Evolutionary conservation across 2,797 vertebrate genomes (phyloP).

Genomic region (Sparidentex hasta): DNA sequence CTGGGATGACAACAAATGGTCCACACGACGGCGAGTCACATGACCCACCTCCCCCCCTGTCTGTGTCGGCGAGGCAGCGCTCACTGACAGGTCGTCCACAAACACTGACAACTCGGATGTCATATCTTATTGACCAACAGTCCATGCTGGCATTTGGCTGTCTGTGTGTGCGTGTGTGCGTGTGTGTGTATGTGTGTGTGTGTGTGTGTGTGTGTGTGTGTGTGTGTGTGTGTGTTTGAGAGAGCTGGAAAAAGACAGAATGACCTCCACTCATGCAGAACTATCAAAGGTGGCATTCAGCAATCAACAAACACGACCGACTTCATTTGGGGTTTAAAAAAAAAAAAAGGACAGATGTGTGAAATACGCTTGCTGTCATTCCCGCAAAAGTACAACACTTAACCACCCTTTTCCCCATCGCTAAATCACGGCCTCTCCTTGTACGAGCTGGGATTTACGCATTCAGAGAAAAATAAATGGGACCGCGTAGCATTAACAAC

Average conservation of each 20-base stretch:
- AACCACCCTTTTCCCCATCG: background rate
- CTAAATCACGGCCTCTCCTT: background rate
- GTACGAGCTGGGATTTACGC: conserved; percentile 16
- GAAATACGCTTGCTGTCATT: conserved; percentile 15
- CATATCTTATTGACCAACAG: conserved; percentile 69
- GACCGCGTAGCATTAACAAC: conserved; percentile 4
- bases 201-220: conserved; percentile 4
- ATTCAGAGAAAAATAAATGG: conserved; percentile 22
- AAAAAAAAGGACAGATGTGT: background rate
- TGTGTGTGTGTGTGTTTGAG: background rate
- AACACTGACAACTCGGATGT: conserved; percentile 63
- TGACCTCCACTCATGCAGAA: conserved; percentile 17
- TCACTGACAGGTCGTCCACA: conserved; percentile 55
- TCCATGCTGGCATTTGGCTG: conserved; percentile 60
- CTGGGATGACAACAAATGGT: conserved; percentile 62
- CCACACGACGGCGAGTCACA: conserved; percentile 46
- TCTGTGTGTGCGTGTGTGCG: conserved; percentile 11
- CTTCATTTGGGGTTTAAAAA: background rate
- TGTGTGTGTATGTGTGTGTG: background rate
- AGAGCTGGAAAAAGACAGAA: background rate
- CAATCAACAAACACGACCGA: conserved; percentile 7
- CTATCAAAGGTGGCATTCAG: conserved; percentile 27
- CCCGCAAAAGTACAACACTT: background rate
- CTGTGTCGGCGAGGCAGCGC: conserved; percentile 29
- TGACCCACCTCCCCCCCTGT: conserved; percentile 42